A percentile compares a stretch with the other conserved stretches of the same genome.
Evolutionary conservation across 2,113 vertebrate species (phyloP).

Genomic region (Mystacornis crossleyi): DNA sequence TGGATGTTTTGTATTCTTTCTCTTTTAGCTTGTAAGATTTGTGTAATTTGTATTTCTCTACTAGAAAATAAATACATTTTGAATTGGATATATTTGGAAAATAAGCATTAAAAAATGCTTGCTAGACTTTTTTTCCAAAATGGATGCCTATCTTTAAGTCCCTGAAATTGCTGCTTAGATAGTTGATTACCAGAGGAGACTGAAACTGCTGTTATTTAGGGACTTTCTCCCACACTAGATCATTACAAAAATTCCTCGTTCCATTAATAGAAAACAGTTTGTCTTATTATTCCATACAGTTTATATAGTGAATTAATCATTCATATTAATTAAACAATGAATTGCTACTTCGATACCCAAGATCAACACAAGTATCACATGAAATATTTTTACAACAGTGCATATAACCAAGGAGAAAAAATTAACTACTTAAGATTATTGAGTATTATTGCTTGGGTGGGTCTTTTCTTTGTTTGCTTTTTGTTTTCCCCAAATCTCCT

Average conservation of each 20-base stretch:
- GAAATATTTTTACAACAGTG: neutral
- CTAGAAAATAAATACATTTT: neutral
- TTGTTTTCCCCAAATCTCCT: neutral
- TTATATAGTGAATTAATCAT: neutral
- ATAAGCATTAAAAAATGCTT: neutral
- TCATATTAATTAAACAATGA: neutral
- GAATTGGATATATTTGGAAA: neutral
- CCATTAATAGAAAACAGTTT: neutral
- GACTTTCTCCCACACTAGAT: neutral
- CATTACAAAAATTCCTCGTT: neutral
- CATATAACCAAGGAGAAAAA: neutral
- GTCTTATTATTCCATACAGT: neutral
- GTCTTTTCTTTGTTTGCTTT: neutral
- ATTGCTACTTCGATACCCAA: neutral
- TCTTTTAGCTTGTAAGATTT: neutral
- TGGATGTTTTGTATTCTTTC: neutral
- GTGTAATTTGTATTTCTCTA: neutral
- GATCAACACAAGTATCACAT: neutral
- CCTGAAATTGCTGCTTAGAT: neutral
- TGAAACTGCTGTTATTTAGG: neutral
- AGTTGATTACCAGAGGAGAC: neutral
- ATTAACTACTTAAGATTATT: neutral
- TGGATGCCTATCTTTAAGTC: neutral
- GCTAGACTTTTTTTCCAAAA: neutral
- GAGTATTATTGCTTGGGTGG: accelerated